These are phyloP conservation scores for Gobio gobio DNA, from an alignment of 2,113 vertebrate species.

Conservation along the genomic window DNA sequence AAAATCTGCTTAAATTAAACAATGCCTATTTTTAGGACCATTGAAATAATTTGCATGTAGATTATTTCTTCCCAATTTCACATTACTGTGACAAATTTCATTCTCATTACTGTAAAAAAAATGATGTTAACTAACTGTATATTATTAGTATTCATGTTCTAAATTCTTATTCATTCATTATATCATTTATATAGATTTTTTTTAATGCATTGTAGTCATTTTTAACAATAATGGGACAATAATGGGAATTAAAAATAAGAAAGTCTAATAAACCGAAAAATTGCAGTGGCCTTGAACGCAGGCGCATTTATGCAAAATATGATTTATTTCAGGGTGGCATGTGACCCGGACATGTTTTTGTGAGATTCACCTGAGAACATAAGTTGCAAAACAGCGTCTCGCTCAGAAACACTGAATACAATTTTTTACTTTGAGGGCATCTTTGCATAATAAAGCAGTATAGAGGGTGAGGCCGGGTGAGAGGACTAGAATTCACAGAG, in stretches of 20 bases:
- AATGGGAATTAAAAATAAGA: neutral
- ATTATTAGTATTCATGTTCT: no score
- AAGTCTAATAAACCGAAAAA: neutral
- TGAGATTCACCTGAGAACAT: neutral
- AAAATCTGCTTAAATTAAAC: neutral
- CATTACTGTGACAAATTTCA: neutral
- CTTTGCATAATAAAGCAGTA: constrained; percentile 30
- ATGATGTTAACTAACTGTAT: neutral
- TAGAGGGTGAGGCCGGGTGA: neutral
- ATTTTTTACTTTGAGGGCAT: constrained; percentile 18
- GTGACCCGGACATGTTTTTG: neutral
- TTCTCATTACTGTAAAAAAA: neutral
- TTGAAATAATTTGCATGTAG: neutral
- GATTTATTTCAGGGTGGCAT: neutral
- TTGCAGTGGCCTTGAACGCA: neutral
- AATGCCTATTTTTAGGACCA: neutral
- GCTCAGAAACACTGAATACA: constrained; percentile 17
- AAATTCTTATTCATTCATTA: neutral
- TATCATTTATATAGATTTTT: neutral
- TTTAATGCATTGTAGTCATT: neutral
- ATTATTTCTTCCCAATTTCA: neutral
- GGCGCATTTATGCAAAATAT: neutral
- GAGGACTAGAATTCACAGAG: constrained; percentile 11
- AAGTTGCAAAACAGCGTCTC: constrained; percentile 35
- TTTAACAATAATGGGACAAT: neutral